Percentiles rank a stretch among this genome's conserved stretches.
These are phyloP conservation scores for Ptilonorhynchus violaceus DNA, from an alignment of 2,113 vertebrate genomes.

Conservation along the genomic window DNA sequence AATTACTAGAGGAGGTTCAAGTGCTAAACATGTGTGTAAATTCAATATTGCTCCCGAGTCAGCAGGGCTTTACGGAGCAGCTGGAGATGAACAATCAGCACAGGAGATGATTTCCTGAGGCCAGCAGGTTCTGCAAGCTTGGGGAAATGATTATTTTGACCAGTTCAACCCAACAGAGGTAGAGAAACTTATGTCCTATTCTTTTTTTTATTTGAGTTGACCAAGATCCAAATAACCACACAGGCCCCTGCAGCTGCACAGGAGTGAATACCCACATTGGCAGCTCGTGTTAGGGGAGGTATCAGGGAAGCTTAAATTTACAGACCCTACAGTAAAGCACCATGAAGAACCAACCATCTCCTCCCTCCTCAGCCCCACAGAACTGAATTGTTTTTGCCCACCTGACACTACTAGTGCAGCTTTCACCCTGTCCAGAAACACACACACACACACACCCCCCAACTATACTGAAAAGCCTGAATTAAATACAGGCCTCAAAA, in stretches of 20 bases:
- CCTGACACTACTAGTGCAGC: rapidly evolving
- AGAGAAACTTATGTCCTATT: neutral
- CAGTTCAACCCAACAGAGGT: neutral
- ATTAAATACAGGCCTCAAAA: neutral
- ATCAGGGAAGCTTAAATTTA: neutral
- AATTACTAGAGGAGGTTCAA: neutral
- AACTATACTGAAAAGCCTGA: neutral
- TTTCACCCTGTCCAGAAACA: neutral
- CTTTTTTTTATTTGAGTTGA: neutral
- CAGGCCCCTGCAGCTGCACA: neutral
- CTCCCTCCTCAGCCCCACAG: neutral
- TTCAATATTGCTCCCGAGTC: neutral
- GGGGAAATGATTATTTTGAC: neutral
- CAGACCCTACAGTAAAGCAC: neutral
- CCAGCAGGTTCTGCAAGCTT: neutral
- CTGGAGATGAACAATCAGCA: neutral
- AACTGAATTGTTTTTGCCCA: neutral
- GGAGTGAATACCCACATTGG: neutral
- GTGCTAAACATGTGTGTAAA: neutral
- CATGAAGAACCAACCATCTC: neutral
- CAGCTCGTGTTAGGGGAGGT: rapidly evolving
- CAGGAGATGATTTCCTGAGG: neutral
- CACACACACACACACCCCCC: too few relatives aligned
- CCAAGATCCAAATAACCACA: neutral
- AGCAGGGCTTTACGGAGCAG: neutral